These are phyloP conservation scores for Calyptomena viridis DNA, from an alignment of 2,113 vertebrate species.

Conservation along the genomic window DNA sequence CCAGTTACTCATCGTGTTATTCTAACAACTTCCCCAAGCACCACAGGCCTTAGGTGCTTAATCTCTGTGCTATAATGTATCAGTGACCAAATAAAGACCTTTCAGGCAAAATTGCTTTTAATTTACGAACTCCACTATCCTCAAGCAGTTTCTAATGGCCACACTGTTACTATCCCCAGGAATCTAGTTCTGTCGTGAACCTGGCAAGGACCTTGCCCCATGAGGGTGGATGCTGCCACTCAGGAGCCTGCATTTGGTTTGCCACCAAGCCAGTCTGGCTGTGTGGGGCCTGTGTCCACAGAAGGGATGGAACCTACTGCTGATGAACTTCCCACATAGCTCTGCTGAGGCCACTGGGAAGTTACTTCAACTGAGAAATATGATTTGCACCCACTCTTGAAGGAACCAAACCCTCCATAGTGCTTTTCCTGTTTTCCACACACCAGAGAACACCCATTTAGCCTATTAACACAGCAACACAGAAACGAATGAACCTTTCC, in stretches of 20 bases:
- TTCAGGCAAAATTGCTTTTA: neutral
- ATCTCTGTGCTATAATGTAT: neutral
- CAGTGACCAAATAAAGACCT: neutral
- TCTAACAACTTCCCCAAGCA: neutral
- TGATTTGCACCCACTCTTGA: fast-evolving
- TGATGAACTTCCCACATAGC: neutral
- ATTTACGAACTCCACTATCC: neutral
- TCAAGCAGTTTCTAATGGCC: neutral
- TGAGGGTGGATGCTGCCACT: fast-evolving
- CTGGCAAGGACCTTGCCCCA: neutral
- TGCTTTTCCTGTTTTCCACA: neutral
- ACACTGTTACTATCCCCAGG: neutral
- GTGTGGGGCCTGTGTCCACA: fast-evolving
- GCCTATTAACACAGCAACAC: neutral
- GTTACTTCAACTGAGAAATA: neutral
- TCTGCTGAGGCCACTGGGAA: neutral
- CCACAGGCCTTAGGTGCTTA: neutral
- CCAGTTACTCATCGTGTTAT: neutral
- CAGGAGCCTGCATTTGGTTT: fast-evolving
- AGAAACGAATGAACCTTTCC: neutral
- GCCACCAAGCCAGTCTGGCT: neutral
- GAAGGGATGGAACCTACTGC: neutral
- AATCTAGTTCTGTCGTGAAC: neutral
- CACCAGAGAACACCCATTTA: neutral
- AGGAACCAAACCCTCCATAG: neutral